Evolutionary conservation across 2,888 invertebrate species (phyloP).

Genomic region (Heliconius ethilla): DNA sequence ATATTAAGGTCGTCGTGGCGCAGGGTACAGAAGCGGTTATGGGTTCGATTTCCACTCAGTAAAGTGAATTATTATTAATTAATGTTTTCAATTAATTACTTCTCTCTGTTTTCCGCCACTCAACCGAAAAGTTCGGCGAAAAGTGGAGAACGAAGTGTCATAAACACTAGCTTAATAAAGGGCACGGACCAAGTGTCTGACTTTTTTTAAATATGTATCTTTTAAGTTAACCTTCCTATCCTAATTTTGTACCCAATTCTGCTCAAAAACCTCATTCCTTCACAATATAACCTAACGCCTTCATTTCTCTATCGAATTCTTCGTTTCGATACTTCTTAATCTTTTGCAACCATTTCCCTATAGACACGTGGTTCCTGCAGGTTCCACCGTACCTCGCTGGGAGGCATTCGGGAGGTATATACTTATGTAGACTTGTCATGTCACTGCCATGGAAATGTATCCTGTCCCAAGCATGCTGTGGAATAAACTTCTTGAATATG

Average conservation of each 20-base stretch:
- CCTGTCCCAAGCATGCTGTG: constrained; percentile 81
- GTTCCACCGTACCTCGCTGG: constrained; percentile 70
- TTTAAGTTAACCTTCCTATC: neutral
- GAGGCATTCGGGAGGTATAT: constrained; percentile 61
- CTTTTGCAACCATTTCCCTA: constrained; percentile 82
- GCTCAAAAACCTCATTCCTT: constrained; percentile 56
- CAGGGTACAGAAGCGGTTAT: too few relatives aligned
- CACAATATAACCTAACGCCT: constrained; percentile 83
- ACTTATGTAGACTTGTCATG: constrained; percentile 67
- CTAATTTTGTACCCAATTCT: neutral
- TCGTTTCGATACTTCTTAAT: constrained; percentile 73
- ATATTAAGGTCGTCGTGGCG: too few relatives aligned
- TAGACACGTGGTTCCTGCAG: constrained; percentile 81
- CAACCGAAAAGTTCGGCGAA: too few relatives aligned
- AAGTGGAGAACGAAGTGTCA: too few relatives aligned
- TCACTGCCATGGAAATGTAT: constrained; percentile 72
- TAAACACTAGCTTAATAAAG: too few relatives aligned
- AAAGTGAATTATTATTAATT: too few relatives aligned
- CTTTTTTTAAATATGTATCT: neutral
- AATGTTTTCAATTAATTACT: too few relatives aligned
- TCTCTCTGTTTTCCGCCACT: too few relatives aligned
- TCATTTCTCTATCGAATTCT: constrained; percentile 84
- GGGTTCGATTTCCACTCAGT: too few relatives aligned
- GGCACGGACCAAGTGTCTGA: neutral
- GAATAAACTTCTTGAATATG: constrained; percentile 88